These are phyloP conservation scores for Anneissia japonica DNA, from an alignment of 35 echinoderm and acorn worm genomes.

Conservation along the genomic window DNA sequence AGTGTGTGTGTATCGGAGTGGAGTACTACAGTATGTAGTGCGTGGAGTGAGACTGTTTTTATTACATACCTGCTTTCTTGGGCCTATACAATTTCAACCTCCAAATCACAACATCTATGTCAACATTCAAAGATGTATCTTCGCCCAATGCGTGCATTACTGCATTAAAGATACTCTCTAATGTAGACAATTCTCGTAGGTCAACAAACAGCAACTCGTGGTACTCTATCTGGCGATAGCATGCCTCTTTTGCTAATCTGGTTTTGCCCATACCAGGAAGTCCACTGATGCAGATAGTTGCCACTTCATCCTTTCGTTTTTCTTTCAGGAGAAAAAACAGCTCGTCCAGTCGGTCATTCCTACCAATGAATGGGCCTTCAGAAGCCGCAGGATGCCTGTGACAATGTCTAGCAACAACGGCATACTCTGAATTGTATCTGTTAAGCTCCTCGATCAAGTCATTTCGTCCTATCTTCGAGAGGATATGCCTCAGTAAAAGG, in stretches of 20 bases:
- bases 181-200: constrained; percentile 57
- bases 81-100: constrained; percentile 40
- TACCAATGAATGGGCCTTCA: constrained; percentile 71
- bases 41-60: too few species aligned
- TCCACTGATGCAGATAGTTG: constrained; percentile 63
- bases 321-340: neutral
- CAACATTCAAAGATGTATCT: constrained; percentile 43
- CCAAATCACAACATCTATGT: constrained; percentile 37
- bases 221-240: constrained; percentile 36
- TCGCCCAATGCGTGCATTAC: constrained; percentile 54
- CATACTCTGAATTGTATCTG: constrained; percentile 48
- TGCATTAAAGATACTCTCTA: constrained; percentile 71
- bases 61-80: constrained; percentile 44
- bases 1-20: too few species aligned
- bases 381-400: constrained; percentile 23
- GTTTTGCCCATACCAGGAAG: constrained; percentile 88
- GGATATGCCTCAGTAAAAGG: neutral
- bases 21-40: too few species aligned
- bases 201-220: constrained; percentile 68
- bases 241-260: constrained; percentile 79
- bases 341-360: constrained; percentile 37
- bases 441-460: constrained; percentile 57
- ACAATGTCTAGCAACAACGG: constrained; percentile 35
- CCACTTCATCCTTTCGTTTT: neutral
- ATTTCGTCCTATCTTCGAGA: neutral